These are phyloP conservation scores for Epizoanthus scotinus DNA, from an alignment of 92 coral and sea anemone species.

Conservation along the genomic window DNA sequence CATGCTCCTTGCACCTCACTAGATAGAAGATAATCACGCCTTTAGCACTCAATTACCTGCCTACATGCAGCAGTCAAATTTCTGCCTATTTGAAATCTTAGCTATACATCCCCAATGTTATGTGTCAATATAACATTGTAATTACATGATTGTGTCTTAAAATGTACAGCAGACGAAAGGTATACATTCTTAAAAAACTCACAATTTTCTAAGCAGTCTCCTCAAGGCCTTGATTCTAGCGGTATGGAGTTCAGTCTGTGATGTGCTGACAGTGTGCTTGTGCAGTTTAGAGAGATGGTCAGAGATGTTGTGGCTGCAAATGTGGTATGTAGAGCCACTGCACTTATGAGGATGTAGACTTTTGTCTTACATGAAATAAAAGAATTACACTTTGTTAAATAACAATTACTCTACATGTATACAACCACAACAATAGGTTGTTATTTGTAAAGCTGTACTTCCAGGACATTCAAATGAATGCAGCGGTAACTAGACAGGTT, in stretches of 20 bases:
- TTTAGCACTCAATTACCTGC: too few species aligned
- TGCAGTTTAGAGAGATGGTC: constrained; percentile 91
- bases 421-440: background rate
- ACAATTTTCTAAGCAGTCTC: constrained; percentile 83
- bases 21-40: too few species aligned
- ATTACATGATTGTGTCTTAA: too few species aligned
- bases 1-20: too few species aligned
- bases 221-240: constrained; percentile 79
- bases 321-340: constrained; percentile 51
- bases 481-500: too few species aligned
- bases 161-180: background rate
- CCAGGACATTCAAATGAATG: too few species aligned
- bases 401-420: background rate
- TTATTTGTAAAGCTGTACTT: too few species aligned
- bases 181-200: constrained; percentile 41
- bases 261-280: constrained; percentile 74
- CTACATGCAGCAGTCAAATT: too few species aligned
- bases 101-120: too few species aligned
- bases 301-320: constrained; percentile 84
- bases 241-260: constrained; percentile 63
- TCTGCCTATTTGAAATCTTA: too few species aligned
- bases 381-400: background rate
- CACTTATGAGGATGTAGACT: constrained; percentile 88
- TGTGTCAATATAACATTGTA: too few species aligned
- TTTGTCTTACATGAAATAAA: constrained; percentile 47